phyloP scores from a whole-genome alignment of 2,113 vertebrate genomes.

The Equus przewalskii region DNA sequence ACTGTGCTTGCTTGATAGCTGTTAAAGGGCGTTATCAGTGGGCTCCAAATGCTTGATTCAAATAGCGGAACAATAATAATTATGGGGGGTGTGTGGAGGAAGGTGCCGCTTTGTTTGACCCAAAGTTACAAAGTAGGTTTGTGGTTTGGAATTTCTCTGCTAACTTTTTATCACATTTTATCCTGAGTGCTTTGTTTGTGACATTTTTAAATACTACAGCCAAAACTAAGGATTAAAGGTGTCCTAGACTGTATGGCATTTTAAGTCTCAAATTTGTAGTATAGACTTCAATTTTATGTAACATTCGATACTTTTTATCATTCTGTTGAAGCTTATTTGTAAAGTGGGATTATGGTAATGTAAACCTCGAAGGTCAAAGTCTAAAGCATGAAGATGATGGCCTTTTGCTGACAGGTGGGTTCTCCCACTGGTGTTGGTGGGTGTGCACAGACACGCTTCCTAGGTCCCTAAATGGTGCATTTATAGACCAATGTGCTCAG shows the following conservation, averaged over 20 bases:
- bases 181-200: neutral
- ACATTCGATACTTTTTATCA: neutral
- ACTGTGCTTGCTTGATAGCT: slow-evolving; percentile 34
- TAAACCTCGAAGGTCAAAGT: neutral
- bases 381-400: neutral
- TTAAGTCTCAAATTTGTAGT: slow-evolving; percentile 50
- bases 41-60: slow-evolving; percentile 59
- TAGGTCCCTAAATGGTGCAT: neutral
- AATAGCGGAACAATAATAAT: slow-evolving; percentile 42
- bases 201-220: slow-evolving; percentile 25
- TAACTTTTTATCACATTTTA: slow-evolving; percentile 29
- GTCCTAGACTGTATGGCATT: neutral
- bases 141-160: slow-evolving; percentile 34
- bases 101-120: slow-evolving; percentile 14
- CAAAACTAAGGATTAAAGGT: slow-evolving; percentile 34
- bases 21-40: slow-evolving; percentile 59
- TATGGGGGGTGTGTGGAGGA: neutral
- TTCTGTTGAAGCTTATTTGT: slow-evolving; percentile 16
- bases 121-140: neutral
- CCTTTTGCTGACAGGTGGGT: neutral
- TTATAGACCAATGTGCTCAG: neutral
- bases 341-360: neutral
- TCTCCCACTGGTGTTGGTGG: neutral
- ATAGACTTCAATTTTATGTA: neutral
- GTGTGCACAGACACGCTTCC: neutral